Evolutionary conservation across 2,888 invertebrate genomes (phyloP).

Genomic region (Polyommatus iphigenia): DNA sequence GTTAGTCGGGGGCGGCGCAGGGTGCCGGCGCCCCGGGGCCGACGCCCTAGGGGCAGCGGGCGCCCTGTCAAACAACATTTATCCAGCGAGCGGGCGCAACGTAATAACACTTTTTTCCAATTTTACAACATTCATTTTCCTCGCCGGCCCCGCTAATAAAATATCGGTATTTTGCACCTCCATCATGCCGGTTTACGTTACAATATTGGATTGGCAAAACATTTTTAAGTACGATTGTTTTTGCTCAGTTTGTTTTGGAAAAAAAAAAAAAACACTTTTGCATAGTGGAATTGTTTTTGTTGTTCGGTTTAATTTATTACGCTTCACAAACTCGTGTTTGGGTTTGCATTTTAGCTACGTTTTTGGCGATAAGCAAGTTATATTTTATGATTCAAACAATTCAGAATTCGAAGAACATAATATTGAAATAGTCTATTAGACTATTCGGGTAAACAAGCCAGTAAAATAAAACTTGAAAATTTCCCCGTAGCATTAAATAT

Average conservation of each 20-base stretch:
- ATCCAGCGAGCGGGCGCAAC: constrained; percentile 63
- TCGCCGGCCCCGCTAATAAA: constrained; percentile 55
- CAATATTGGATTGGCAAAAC: constrained; percentile 54
- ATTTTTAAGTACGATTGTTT: constrained; percentile 36
- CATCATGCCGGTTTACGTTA: constrained; percentile 46
- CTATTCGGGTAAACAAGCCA: too few relatives aligned
- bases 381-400: neutral
- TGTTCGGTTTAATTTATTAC: constrained; percentile 19
- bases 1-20: constrained; percentile 35
- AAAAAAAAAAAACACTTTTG: too few relatives aligned
- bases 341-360: constrained; percentile 2
- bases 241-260: constrained; percentile 36
- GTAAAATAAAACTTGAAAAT: neutral
- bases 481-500: neutral
- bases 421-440: too few relatives aligned
- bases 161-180: constrained; percentile 53
- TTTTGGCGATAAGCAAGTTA: neutral
- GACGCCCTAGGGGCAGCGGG: constrained; percentile 45
- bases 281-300: constrained; percentile 7
- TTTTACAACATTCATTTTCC: constrained; percentile 58
- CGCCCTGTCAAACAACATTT: constrained; percentile 71
- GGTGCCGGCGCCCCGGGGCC: constrained; percentile 41
- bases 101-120: constrained; percentile 65
- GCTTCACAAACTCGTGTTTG: constrained; percentile 7
- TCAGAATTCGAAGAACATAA: neutral